Conservation (phyloP, 2,797 vertebrate species). For the Cuculus canorus region DNA sequence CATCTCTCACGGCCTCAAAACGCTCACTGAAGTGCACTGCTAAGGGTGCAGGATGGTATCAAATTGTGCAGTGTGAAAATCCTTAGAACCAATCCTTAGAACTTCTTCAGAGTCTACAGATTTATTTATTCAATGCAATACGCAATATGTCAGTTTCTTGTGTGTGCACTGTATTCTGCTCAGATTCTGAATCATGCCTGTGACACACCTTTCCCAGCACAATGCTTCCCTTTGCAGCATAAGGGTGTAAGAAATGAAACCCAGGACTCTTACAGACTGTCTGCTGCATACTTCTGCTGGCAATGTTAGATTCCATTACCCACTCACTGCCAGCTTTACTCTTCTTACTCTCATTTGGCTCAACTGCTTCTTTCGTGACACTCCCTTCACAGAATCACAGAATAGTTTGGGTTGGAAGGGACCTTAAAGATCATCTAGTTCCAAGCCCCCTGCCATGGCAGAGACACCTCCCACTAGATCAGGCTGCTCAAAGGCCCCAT, state of each 20-base stretch:
- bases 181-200: neutral
- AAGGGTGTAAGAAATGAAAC: neutral
- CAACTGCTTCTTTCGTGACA: neutral
- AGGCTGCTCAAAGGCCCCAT: too few relatives aligned
- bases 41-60: fast-evolving
- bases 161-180: fast-evolving
- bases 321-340: neutral
- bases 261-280: too few relatives aligned
- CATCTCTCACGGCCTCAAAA: fast-evolving
- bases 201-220: neutral
- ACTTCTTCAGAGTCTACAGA: neutral
- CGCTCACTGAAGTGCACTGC: fast-evolving
- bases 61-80: neutral
- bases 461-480: too few relatives aligned
- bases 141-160: too few relatives aligned
- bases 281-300: neutral
- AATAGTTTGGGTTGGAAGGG: too few relatives aligned
- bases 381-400: too few relatives aligned
- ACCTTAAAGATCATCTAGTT: too few relatives aligned
- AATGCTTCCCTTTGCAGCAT: neutral
- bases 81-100: neutral
- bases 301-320: neutral
- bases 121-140: neutral
- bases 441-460: too few relatives aligned
- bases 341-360: neutral